Base-by-base conservation (phyloP, 2,113 vertebrate species). In the Henicopernis longicauda region DNA sequence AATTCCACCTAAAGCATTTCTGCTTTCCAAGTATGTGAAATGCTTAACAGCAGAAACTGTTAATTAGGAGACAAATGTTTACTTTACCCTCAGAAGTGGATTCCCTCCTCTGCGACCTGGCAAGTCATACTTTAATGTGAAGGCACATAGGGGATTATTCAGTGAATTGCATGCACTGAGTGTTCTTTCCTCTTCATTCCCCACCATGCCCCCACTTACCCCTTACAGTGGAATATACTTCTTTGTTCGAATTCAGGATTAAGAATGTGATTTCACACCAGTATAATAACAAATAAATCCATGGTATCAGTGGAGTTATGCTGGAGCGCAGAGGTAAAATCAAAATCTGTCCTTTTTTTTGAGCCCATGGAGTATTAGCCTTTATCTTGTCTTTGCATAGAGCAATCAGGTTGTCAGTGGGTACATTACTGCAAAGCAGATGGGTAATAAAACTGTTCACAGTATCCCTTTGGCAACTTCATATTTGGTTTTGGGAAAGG, bases 21-120 rank as follows among this genome's bases (percentile, higher is more conserved):
- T 66, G 50, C 49, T 80, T 73, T 90, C 40, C 66, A 93, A 66
- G 82, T 54, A 82, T 5, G 11, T 32, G 36, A 85, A 95, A 90
- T 9, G 4, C 49, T 86, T 58, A 93, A 69, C 20, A 72, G 27
- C 31, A 79, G 36, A 90, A 94, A 65, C 44, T 23, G 18, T 76
- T 95, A 87, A 91, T 91, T 93, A 78, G 58, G 74, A 95, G 44
- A n/a, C 22, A 82, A 91, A 89, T 38, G 36, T 87, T 93, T 89
- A 26, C n/a, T 76, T 62, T 80, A 25, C 49, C 4, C 21, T 62
- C 40, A 70, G 34, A 94, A 90, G 31, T 49, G 11, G 29, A 71
- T 88, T 96, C 0, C 1, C n/a, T 69, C 42, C 58, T 76, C 74
- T 91, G 83, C 3, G 4, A 92, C 57, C 65, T 36, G 54, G 25